Base-by-base conservation (phyloP, 2,113 vertebrate genomes). In the Amphilophus citrinellus region DNA sequence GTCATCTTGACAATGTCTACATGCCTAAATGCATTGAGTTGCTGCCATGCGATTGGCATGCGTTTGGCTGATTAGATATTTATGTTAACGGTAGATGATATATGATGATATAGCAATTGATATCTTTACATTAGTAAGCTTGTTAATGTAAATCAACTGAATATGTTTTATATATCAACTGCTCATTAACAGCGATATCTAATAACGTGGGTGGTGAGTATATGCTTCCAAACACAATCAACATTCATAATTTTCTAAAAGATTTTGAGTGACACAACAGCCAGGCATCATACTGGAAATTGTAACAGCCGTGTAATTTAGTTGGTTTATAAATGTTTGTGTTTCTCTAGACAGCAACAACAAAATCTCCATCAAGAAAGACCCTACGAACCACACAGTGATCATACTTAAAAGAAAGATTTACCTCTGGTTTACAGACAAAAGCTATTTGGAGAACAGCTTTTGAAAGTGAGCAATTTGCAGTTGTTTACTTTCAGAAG, bases 1-100 rank as follows among this genome's bases (percentile, higher is more conserved):
- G 50, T 20, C 18, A 53, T 53, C 50, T 53, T 56, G 8, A 71
- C 22, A 14, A 24, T 37, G 37, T 22, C 11, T 1, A 14, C 0
- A 71, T 44, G 11, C 66, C 66, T 50, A 71, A 71, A 71, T 0
- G 27, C 24, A 71, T 10, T 50, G 15, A 71, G 42, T 20, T 71
- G 42, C 42, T 50, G 0, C 27, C 24, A 0, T 71, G 42, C 30
- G 44, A 71, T 20, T 50, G 66, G 42, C 24, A 0, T 71, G 42
- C 18, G 44, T 50, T 20, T 50, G 44, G 42, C 24, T 71, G 65
- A 71, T 71, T 30, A 18, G 47, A 30, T 71, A 10, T 50, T 71
- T 30, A 50, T 39, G 37, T 10, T 39, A 7, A 35, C 35, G 6
- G 35, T 6, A 35, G 37, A 39, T 39, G 9, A 39, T 39, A 39